Conservation (phyloP, 2,113 vertebrate genomes). For the Chionodraco myersi region DNA sequence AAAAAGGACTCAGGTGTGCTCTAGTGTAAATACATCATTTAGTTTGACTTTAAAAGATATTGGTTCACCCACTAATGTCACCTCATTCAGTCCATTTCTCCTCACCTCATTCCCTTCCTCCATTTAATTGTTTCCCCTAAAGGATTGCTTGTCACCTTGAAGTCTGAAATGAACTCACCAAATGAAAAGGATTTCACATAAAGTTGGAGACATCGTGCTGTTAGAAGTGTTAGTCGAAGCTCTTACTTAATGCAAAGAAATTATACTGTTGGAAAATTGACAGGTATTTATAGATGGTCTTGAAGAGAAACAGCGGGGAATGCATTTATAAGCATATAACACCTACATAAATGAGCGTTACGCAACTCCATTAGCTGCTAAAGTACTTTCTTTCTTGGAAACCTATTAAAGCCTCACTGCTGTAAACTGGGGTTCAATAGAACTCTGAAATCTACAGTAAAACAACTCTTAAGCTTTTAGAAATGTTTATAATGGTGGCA, state of each 20-base stretch:
- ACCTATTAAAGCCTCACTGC: background rate
- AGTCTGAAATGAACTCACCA: slow-evolving; percentile 12
- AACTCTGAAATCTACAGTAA: background rate
- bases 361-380: background rate
- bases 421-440: background rate
- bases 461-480: background rate
- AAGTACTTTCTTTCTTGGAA: background rate
- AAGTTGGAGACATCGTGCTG: background rate
- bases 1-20: background rate
- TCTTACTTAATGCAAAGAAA: slow-evolving; percentile 25
- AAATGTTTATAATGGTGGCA: background rate
- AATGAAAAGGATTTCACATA: slow-evolving; percentile 30
- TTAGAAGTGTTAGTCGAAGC: background rate
- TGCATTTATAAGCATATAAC: slow-evolving; percentile 2
- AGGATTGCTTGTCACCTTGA: slow-evolving; percentile 23
- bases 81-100: background rate
- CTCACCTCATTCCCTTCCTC: background rate
- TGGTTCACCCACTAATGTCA: background rate
- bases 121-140: slow-evolving; percentile 18
- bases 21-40: background rate
- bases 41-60: background rate
- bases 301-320: background rate
- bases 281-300: background rate
- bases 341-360: slow-evolving; percentile 2
- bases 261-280: background rate